Conservation (phyloP, 2,797 vertebrate species). For the Peromyscus attwateri region DNA sequence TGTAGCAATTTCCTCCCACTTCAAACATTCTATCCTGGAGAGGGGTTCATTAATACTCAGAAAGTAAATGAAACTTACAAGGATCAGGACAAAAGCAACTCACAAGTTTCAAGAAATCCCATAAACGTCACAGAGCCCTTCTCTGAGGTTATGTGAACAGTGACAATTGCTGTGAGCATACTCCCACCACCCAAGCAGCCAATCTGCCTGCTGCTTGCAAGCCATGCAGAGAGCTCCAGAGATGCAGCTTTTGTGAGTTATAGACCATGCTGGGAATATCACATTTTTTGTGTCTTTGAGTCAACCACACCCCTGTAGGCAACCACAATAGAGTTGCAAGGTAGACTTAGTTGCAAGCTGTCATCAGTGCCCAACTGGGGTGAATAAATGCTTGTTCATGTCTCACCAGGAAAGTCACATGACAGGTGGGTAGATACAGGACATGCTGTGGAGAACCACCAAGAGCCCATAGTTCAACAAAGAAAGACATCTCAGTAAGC, state of each 20-base stretch:
- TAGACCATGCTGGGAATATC: neutral
- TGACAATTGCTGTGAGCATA: neutral
- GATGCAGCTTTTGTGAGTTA: neutral
- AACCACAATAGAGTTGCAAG: neutral
- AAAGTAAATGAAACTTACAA: neutral
- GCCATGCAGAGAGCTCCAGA: neutral
- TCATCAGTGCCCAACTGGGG: neutral
- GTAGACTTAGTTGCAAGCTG: neutral
- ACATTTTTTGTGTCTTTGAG: neutral
- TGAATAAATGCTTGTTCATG: neutral
- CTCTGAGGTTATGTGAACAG: neutral
- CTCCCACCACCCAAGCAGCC: neutral
- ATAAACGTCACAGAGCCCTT: neutral
- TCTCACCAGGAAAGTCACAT: neutral
- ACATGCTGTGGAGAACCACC: neutral
- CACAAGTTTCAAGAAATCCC: neutral
- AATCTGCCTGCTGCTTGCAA: neutral
- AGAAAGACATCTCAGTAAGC: neutral
- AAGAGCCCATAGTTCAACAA: constrained; percentile 1
- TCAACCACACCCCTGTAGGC: neutral
- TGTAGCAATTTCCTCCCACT: neutral
- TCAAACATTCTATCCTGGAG: neutral
- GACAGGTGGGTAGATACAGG: neutral
- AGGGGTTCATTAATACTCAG: neutral
- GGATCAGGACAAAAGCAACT: neutral